Base-by-base conservation (phyloP, 2,113 vertebrate species). In the Otis tarda region DNA sequence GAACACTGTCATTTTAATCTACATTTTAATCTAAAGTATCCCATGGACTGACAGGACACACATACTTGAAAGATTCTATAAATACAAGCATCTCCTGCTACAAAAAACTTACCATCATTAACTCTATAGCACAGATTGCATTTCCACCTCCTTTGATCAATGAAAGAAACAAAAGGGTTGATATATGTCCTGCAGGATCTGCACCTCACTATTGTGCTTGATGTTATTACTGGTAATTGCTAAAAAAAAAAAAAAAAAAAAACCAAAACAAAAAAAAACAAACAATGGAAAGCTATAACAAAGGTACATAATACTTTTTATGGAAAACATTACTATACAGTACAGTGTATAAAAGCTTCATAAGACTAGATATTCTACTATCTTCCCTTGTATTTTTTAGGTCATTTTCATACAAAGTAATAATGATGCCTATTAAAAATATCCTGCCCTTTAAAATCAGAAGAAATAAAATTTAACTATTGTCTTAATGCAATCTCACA, bases 211-310 rank as follows among this genome's bases (percentile, higher is more conserved):
- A 99, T 99, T 19, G 99, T 99, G 97, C 98, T 99, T 31, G 99
- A 99, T 7, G 99, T 99, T 98, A 99, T 99, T 82, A 99, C 99
- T 3, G 99, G 99, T 75, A 99, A 97, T 98, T 99, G 99, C 99
- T 99, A 89, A 93, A 90, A 95, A 81, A 68, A 93, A 43, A 43
- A 43, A 43, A 43, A 39, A 39, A 39, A 39, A 39, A 39, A 39
- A 10, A 39, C 10, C 39, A 39, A 39, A 10, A 39, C 10, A 10
- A 39, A 39, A 39, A 39, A 39, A 39, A 39, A 39, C 12, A 43
- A 94, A 77, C 19, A 73, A 94, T 10, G 65, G 76, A 68, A 94
- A 64, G 28, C 11, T 93, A 71, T 64, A 79, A 80, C 35, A 90
- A 65, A 74, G 18, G 24, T 33, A 39, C 1, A 1, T 3, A 71